A percentile compares a stretch with the other conserved stretches of the same genome.
Evolutionary conservation across 2,797 vertebrate genomes (phyloP).

Genomic region (Anabas testudineus): DNA sequence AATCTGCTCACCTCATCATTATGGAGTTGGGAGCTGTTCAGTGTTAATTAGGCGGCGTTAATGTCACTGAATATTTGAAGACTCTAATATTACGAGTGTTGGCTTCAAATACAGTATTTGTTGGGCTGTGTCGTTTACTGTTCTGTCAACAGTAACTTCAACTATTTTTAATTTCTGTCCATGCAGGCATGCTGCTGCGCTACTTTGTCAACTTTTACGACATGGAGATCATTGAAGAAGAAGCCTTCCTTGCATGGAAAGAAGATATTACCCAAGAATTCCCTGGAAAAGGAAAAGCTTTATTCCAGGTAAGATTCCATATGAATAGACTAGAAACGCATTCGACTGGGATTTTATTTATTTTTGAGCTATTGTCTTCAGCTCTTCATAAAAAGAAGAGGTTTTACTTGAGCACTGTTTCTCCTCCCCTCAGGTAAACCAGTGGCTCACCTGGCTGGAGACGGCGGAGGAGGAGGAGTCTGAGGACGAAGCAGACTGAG

Average conservation of each 20-base stretch:
- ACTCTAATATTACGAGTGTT: too few species aligned
- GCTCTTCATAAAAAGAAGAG: neutral
- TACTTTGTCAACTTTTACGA: conserved; percentile 99
- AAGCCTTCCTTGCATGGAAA: conserved; percentile 99
- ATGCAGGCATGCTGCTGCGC: conserved; percentile 95
- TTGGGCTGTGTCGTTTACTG: too few species aligned
- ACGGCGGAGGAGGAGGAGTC: conserved; percentile 99
- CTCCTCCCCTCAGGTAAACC: conserved; percentile 89
- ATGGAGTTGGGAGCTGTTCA: too few species aligned
- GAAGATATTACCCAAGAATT: conserved; percentile 99
- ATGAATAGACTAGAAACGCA: too few species aligned
- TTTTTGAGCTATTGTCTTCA: too few species aligned
- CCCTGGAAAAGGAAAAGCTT: conserved; percentile 99
- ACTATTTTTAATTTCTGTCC: too few species aligned
- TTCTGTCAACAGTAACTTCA: too few species aligned
- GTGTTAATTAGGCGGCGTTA: too few species aligned
- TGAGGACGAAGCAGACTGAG: conserved; percentile 96
- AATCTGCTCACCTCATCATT: too few species aligned
- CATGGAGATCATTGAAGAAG: conserved; percentile 99
- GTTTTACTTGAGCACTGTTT: neutral
- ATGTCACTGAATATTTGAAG: too few species aligned
- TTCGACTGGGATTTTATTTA: neutral
- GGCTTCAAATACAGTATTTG: too few species aligned
- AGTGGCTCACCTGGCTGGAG: conserved; percentile 99
- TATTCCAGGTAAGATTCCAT: conserved; percentile 91